Percentiles rank a stretch among this genome's conserved stretches.
Conservation (phyloP, 2,113 vertebrate species). For the Poicephalus gulielmi region DNA sequence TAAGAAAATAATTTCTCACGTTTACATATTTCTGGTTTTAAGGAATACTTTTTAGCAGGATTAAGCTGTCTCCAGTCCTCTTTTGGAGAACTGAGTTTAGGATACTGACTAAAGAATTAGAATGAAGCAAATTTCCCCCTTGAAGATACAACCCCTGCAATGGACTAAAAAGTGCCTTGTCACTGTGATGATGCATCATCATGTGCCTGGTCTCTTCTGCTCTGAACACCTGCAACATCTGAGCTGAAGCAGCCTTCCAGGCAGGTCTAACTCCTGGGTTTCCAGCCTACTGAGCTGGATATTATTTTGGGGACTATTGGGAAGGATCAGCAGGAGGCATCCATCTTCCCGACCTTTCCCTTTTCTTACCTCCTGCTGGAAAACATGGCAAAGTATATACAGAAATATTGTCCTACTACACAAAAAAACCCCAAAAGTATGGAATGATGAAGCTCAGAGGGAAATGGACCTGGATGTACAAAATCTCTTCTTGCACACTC, state of each 20-base stretch:
- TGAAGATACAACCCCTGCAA: neutral
- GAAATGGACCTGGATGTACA: neutral
- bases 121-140: neutral
- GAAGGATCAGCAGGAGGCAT: neutral
- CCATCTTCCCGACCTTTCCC: neutral
- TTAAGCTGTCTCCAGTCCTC: neutral
- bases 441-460: neutral
- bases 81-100: neutral
- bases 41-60: neutral
- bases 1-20: neutral
- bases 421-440: accelerated
- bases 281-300: accelerated
- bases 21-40: neutral
- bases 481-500: neutral
- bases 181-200: accelerated
- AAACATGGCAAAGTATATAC: neutral
- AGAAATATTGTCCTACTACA: neutral
- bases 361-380: neutral
- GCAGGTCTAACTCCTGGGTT: neutral
- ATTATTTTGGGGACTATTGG: neutral
- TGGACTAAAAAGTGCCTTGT: neutral
- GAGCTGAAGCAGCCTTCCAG: neutral
- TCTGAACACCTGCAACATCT: neutral
- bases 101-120: neutral
- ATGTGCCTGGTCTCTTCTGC: accelerated